These are phyloP conservation scores for Anolis sagrei DNA, from an alignment of 2,113 vertebrate genomes.

Conservation along the genomic window DNA sequence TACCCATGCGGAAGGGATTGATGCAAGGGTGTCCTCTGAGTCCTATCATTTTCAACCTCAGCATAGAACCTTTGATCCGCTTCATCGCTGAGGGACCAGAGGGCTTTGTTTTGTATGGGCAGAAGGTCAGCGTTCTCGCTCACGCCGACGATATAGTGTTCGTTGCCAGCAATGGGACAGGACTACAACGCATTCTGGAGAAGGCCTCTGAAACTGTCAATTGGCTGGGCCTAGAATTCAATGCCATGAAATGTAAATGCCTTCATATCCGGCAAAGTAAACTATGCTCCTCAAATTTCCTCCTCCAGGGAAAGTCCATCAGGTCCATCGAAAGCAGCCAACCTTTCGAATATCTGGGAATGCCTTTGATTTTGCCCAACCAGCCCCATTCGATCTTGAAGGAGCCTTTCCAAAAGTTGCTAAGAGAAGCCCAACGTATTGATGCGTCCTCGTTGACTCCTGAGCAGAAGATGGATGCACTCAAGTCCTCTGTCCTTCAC, in stretches of 20 bases:
- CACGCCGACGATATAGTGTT: background rate
- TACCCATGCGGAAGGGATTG: background rate
- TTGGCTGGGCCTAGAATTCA: background rate
- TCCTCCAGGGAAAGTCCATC: background rate
- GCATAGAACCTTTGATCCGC: background rate
- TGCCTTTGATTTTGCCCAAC: background rate
- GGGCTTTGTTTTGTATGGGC: background rate
- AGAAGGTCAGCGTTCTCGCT: background rate
- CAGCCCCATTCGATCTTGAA: background rate
- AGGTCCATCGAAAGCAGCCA: background rate
- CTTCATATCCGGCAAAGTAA: background rate
- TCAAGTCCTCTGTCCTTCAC: background rate
- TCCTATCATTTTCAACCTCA: background rate
- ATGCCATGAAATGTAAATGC: background rate
- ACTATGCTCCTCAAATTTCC: background rate
- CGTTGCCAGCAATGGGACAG: background rate
- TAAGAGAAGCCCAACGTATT: background rate
- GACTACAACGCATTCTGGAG: background rate
- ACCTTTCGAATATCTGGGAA: background rate
- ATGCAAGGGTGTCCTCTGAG: slow-evolving; percentile 15
- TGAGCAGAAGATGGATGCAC: background rate
- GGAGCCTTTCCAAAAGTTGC: rapidly evolving
- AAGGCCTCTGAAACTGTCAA: rapidly evolving
- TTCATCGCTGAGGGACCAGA: background rate
- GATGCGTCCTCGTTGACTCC: rapidly evolving